Conservation (phyloP, 2,888 invertebrate genomes). For the Liopterus haemorrhoidalis region DNA sequence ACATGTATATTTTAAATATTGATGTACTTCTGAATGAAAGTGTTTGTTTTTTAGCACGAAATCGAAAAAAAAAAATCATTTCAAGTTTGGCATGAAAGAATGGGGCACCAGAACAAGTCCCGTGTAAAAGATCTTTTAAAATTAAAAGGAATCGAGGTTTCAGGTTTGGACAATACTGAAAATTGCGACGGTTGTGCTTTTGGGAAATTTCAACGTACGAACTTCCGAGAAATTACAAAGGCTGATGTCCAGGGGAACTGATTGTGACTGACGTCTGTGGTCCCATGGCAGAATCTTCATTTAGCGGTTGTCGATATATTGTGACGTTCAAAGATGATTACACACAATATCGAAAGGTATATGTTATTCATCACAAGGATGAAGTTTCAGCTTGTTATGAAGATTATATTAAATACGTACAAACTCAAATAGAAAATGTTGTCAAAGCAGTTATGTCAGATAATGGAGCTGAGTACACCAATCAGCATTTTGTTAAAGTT, state of each 20-base stretch:
- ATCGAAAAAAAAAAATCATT: constrained; percentile 1
- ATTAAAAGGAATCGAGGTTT: too few relatives aligned
- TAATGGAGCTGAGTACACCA: constrained; percentile 19
- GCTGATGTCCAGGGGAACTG: constrained; percentile 11
- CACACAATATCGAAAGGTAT: constrained; percentile 17
- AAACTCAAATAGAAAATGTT: constrained; percentile 15
- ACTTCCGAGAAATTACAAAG: constrained; percentile 20
- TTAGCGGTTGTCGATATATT: constrained; percentile 17
- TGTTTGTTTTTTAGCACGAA: constrained; percentile 5
- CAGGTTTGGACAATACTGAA: constrained; percentile 1
- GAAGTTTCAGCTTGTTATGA: constrained; percentile 19
- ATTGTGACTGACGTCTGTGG: constrained; percentile 24
- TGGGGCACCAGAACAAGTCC: neutral
- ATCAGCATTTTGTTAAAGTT: constrained; percentile 10
- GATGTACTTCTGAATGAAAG: neutral
- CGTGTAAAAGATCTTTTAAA: neutral
- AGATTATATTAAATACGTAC: constrained; percentile 8
- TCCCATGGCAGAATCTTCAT: constrained; percentile 19
- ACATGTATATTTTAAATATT: neutral
- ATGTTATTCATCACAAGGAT: constrained; percentile 14
- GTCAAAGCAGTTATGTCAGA: constrained; percentile 20
- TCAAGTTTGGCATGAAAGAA: constrained; percentile 1
- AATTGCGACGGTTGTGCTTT: constrained; percentile 20
- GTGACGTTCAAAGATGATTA: constrained; percentile 24
- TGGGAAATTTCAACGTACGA: constrained; percentile 22